These are phyloP conservation scores for Arrhamphus sclerolepis DNA, from an alignment of 2,797 vertebrate genomes.

Conservation along the genomic window DNA sequence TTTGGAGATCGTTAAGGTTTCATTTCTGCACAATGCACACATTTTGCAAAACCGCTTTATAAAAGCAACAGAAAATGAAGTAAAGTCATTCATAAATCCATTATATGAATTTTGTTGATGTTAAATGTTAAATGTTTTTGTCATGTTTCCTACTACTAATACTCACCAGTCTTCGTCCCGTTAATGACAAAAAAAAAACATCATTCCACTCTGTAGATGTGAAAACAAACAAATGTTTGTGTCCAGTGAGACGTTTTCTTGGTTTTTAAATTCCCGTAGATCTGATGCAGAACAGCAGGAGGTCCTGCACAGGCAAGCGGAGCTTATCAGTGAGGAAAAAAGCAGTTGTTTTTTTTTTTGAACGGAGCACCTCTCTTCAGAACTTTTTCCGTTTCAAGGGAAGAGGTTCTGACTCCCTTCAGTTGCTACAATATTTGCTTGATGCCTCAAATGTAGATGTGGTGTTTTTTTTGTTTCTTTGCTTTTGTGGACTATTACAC, in stretches of 20 bases:
- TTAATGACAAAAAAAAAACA: neutral
- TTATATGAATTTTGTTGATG: constrained; percentile 5
- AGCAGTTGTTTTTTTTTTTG: too few species aligned
- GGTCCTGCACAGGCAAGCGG: too few species aligned
- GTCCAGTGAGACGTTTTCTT: neutral
- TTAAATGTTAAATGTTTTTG: neutral
- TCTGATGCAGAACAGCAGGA: neutral
- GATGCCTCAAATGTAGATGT: too few species aligned
- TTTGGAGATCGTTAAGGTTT: constrained; percentile 26
- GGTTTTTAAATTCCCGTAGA: neutral
- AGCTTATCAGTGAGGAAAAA: too few species aligned
- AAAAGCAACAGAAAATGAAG: constrained; percentile 17
- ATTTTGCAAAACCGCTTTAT: constrained; percentile 20
- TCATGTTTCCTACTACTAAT: neutral
- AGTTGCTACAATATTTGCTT: too few species aligned
- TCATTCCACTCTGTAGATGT: neutral
- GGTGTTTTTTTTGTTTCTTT: too few species aligned
- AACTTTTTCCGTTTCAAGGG: too few species aligned
- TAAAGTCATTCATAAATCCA: constrained; percentile 45
- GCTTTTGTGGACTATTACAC: too few species aligned
- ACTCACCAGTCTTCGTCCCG: too few species aligned
- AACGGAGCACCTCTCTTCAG: too few species aligned
- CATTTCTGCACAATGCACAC: constrained; percentile 14
- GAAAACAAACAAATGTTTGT: too few species aligned
- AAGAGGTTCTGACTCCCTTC: too few species aligned